These are phyloP conservation scores for Pristionchus exspectatus DNA, from an alignment of 2,888 invertebrate genomes.

Conservation along the genomic window DNA sequence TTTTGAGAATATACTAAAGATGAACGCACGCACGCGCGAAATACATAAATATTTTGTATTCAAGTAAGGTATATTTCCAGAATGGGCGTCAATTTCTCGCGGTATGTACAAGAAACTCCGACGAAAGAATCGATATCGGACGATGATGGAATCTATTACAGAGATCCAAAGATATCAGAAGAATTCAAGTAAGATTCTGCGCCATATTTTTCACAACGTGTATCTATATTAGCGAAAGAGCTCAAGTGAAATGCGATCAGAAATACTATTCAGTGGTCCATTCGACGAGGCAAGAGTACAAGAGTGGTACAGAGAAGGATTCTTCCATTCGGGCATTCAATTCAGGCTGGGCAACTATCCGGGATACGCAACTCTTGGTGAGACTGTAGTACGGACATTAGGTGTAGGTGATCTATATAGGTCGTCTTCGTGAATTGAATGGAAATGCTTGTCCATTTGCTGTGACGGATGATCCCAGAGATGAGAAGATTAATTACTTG, in stretches of 20 bases:
- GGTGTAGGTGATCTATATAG: neutral
- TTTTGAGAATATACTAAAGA: neutral
- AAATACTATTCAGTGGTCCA: neutral
- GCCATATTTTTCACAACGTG: neutral
- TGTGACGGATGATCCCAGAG: neutral
- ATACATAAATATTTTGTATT: no score
- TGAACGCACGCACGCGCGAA: neutral
- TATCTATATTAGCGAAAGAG: no score
- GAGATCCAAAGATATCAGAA: neutral
- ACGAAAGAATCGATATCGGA: neutral
- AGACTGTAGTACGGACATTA: neutral
- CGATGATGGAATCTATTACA: neutral
- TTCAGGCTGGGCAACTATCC: neutral
- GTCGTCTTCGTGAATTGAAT: conserved; percentile 11
- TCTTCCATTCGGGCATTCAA: conserved; percentile 16
- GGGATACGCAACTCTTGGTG: neutral
- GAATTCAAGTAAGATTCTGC: neutral
- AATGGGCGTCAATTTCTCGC: neutral
- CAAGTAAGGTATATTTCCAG: neutral
- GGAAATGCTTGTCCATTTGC: neutral
- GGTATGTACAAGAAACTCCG: neutral
- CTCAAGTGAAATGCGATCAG: no score
- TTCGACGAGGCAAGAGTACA: conserved; percentile 1
- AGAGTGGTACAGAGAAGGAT: conserved; percentile 27
- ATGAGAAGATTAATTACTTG: neutral